A percentile compares a stretch with the other conserved stretches of the same genome.
Conservation (phyloP, 2,888 invertebrate species). For the Graphium colonna region DNA sequence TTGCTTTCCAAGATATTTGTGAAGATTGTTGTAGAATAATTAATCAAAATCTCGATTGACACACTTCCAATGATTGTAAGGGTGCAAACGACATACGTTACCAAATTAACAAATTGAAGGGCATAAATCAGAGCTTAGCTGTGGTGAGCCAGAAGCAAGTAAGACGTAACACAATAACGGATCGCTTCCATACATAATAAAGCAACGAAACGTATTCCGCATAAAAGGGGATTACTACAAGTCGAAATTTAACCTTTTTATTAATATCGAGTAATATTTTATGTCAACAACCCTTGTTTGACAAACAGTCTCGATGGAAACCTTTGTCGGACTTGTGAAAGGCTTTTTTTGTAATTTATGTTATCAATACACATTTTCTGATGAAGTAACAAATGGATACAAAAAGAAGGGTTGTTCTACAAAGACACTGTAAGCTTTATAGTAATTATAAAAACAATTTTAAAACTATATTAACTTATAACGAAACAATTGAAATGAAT, state of each 20-base stretch:
- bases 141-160: constrained; percentile 17
- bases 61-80: constrained; percentile 15
- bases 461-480: no score
- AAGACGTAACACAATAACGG: constrained; percentile 19
- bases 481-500: no score
- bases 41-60: constrained; percentile 12
- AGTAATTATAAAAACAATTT: no score
- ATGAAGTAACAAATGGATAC: background rate
- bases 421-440: no score
- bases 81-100: constrained; percentile 9
- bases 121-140: constrained; percentile 23
- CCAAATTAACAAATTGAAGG: constrained; percentile 19
- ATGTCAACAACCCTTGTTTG: background rate
- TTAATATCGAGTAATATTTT: background rate
- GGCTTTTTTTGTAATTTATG: no score
- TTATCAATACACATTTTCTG: background rate
- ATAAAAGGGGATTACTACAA: constrained; percentile 9
- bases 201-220: constrained; percentile 8
- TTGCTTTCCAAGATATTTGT: no score
- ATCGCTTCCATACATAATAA: constrained; percentile 11
- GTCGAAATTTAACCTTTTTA: background rate
- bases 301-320: no score
- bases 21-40: no score
- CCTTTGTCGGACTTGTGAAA: no score
- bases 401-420: no score